These are phyloP conservation scores for Phalacrocorax brasilianus DNA, from an alignment of 2,113 vertebrate species.

Conservation along the genomic window DNA sequence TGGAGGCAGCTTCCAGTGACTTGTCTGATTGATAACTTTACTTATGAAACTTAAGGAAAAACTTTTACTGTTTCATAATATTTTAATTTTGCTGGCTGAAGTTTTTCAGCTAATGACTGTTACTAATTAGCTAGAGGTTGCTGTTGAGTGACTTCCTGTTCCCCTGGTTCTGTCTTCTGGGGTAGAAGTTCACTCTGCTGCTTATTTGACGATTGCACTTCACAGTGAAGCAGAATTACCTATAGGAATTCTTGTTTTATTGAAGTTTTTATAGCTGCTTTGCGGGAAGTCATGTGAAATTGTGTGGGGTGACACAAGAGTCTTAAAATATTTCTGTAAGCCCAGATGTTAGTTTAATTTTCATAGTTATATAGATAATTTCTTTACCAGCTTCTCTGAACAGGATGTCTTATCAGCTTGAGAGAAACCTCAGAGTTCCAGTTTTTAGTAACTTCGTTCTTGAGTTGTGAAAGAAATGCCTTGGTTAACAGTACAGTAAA, in stretches of 20 bases:
- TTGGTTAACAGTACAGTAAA: neutral
- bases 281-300: neutral
- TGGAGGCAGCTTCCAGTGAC: neutral
- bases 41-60: neutral
- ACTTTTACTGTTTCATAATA: neutral
- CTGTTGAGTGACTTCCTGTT: neutral
- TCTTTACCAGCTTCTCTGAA: neutral
- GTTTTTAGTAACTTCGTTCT: slow-evolving; percentile 23
- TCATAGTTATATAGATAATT: neutral
- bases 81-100: neutral
- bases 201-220: neutral
- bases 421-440: slow-evolving; percentile 13
- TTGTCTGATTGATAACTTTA: neutral
- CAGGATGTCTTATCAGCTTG: neutral
- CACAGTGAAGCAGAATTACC: neutral
- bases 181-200: neutral
- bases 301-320: neutral
- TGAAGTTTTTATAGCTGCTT: neutral
- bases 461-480: slow-evolving; percentile 35
- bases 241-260: neutral
- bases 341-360: neutral
- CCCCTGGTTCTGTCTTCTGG: neutral
- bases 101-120: neutral
- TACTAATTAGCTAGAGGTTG: slow-evolving; percentile 15
- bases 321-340: neutral